Base-by-base conservation (phyloP, 2,797 vertebrate genomes). In the Pipistrellus pygmaeus region DNA sequence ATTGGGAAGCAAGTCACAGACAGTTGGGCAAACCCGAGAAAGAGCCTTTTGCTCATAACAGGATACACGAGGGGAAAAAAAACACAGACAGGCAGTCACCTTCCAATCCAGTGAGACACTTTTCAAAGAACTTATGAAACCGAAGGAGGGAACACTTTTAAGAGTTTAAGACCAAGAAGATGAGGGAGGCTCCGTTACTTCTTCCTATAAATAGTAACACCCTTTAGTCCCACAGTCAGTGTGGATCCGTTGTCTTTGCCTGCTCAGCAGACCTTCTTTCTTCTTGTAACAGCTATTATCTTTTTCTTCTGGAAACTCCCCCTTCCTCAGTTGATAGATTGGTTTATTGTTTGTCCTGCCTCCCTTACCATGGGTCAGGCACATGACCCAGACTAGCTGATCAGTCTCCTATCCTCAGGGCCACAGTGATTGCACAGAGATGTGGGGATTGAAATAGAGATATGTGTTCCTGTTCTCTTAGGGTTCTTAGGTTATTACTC, bases 101-200 rank as follows among this genome's bases (percentile, higher is more conserved):
- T 97, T 97, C 77, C 64, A 96, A 96, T 48, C 51, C 93, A 93
- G 30, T 17, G 51, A 80, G n/a, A 73, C 48, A 30, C 18, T 90
- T 90, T 82, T 18, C 53, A 55, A 81, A 90, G 60, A 92, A 91
- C 9, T 69, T n/a, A 60, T 7, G 88, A 82, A 95, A 51, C 2
- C 2, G 53, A 72, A 84, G 66, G 20, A 64, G 66, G 68, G 57
- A 13, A 90, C 88, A 18, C 30, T 57, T 89, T 91, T n/a, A 80
- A 85, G 57, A 90, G 53, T 64, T 86, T 78, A 93, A 91, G 30
- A 87, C 51, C 55, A 82, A n/a, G n/a, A 90, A 87, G 35, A 75
- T 64, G 44, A 89, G 15, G 4, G 9, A 25, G 51, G 62, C 21
- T 62, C 69, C 85, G 8, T 86, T 71, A 17, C 8, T 71, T 90